Conservation (phyloP, 2,888 invertebrate genomes). For the Proisotoma minuta region DNA sequence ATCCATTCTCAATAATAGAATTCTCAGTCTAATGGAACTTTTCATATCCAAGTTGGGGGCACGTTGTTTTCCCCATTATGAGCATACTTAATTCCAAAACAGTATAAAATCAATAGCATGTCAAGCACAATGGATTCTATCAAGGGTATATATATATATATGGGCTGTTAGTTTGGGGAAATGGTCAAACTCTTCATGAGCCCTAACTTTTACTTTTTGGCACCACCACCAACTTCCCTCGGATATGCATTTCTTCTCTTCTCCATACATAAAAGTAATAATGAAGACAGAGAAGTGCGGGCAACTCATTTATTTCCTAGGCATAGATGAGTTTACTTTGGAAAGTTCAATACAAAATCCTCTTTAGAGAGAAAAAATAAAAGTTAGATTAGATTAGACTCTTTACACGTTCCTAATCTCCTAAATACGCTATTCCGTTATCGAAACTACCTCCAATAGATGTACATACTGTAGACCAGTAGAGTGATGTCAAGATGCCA, state of each 20-base stretch:
- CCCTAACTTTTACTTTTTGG: neutral
- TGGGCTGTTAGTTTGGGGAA: too few species aligned
- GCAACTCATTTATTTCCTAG: constrained; percentile 8
- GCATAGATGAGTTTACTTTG: constrained; percentile 16
- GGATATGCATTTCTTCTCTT: neutral
- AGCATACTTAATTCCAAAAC: neutral
- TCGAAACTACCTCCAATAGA: neutral
- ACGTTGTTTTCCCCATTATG: neutral
- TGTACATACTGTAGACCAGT: neutral
- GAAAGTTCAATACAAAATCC: constrained; percentile 18
- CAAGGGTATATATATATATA: too few species aligned
- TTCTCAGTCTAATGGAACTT: too few species aligned
- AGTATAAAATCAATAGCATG: too few species aligned
- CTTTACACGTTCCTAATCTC: constrained; percentile 18
- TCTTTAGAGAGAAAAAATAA: constrained; percentile 11
- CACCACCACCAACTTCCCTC: constrained; percentile 1
- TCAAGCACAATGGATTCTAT: too few species aligned
- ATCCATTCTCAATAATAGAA: too few species aligned
- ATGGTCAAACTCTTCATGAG: constrained; percentile 6
- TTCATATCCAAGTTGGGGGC: too few species aligned
- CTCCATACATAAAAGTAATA: constrained; percentile 5
- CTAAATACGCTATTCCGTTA: constrained; percentile 10
- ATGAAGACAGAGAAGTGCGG: neutral
- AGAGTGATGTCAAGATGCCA: constrained; percentile 7
- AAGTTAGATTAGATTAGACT: constrained; percentile 17